Conservation (phyloP, 2,888 invertebrate genomes). For the Rosalia funebris region DNA sequence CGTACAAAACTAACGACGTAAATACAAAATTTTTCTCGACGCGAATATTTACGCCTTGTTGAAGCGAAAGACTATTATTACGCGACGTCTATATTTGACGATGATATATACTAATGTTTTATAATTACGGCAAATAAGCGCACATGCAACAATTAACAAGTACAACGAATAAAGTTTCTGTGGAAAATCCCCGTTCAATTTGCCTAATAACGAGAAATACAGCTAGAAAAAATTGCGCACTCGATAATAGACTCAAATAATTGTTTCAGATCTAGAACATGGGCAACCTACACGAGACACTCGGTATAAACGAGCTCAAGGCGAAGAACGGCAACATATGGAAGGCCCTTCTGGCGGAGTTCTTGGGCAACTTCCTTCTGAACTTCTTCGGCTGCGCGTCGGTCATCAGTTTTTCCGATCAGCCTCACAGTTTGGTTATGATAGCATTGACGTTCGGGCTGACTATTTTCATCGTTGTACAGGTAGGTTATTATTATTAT, state of each 20-base stretch:
- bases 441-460: conserved; percentile 89
- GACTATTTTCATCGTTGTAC: conserved; percentile 83
- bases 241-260: background rate
- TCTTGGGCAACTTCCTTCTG: conserved; percentile 85
- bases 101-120: too few species aligned
- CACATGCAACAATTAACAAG: too few species aligned
- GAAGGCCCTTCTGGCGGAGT: conserved; percentile 87
- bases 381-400: conserved; percentile 92
- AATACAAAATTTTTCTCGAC: too few species aligned
- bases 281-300: conserved; percentile 71
- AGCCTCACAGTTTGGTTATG: conserved; percentile 67
- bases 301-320: conserved; percentile 78
- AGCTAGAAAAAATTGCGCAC: background rate
- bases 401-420: conserved; percentile 69
- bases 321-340: conserved; percentile 75
- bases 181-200: too few species aligned
- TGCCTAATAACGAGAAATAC: too few species aligned
- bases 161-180: too few species aligned
- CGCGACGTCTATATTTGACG: too few species aligned
- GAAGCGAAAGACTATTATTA: too few species aligned
- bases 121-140: too few species aligned
- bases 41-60: too few species aligned
- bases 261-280: conserved; percentile 35
- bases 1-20: too few species aligned
- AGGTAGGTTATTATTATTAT: too few species aligned